Conservation (phyloP, 2,888 invertebrate species). For the Zeuzera pyrina region DNA sequence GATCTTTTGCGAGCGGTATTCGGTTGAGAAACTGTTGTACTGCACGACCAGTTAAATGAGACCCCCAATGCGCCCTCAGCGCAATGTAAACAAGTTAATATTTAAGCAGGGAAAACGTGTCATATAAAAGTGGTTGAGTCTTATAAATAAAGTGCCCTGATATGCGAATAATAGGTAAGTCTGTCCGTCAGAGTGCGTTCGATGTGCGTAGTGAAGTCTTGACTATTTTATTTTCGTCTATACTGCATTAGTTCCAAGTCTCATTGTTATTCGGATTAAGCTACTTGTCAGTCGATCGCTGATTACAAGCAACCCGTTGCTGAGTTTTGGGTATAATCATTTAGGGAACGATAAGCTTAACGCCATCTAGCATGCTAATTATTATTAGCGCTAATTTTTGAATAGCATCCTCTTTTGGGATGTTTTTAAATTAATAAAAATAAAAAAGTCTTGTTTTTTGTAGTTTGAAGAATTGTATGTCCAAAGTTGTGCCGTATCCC, state of each 20-base stretch:
- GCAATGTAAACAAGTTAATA: constrained; percentile 15
- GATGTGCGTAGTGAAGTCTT: constrained; percentile 27
- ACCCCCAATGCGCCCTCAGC: constrained; percentile 35
- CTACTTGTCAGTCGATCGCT: too few relatives aligned
- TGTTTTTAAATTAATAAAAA: too few relatives aligned
- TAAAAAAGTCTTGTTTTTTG: too few relatives aligned
- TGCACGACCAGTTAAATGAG: constrained; percentile 34
- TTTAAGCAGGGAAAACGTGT: constrained; percentile 35
- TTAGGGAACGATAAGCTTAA: too few relatives aligned
- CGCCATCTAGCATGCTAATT: too few relatives aligned
- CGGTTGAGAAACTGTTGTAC: constrained; percentile 68
- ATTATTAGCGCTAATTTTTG: too few relatives aligned
- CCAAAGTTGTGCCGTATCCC: too few relatives aligned
- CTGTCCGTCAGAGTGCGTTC: constrained; percentile 36
- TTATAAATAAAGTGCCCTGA: constrained; percentile 67
- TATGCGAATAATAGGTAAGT: constrained; percentile 67
- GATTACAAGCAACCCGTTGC: too few relatives aligned
- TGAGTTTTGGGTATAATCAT: too few relatives aligned
- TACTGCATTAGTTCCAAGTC: constrained; percentile 9
- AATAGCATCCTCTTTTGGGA: too few relatives aligned
- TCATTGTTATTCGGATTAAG: too few relatives aligned
- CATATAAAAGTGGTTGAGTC: constrained; percentile 43
- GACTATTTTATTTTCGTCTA: constrained; percentile 38
- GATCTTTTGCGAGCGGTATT: constrained; percentile 67
- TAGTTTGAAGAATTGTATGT: too few relatives aligned